Evolutionary conservation across 2,113 vertebrate genomes (phyloP), one percentile per base, ranked within the genome.

Genomic region (Aptenodytes forsteri): DNA sequence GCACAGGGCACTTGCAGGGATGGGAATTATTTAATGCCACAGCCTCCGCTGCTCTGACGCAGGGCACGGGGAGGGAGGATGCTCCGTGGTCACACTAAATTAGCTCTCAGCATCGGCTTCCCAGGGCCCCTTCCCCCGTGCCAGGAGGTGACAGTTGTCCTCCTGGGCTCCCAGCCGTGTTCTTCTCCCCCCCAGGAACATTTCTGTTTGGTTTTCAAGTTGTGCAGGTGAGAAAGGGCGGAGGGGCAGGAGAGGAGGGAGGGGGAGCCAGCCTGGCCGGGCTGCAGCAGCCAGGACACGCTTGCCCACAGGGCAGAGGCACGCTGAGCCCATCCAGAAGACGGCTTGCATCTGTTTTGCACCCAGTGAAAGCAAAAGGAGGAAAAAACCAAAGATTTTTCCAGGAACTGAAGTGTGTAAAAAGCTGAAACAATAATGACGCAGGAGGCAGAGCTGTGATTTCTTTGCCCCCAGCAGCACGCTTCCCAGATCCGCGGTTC

Each of bases 401-500:
- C 47, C 40, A 20, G n/a, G 54, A 26, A 25, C 29, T 30, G n/a
- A 36, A 62, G 22, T 2, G 30, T 21, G 49, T 23, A 38, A 76
- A 38, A 62, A 62, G 49, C 47, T 27, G 47, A 42, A 32, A 42
- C 3, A 32, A 7, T 2, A 3, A 21, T 2, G 17, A 14, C 1
- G 5, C 7, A 7, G 75, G 36, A 66, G 67, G 66, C 67, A 61
- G 52, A 34, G 59, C 15, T 32, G 61, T 6, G 40, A 69, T 32
- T 36, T 4, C 30, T 10, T 21, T 13, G 11, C 26, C 38, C 20
- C 30, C 34, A 18, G 46, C 46, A 59, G 59, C 29, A 4, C 6
- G 0, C 15, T 65, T 7, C 64, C 55, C n/a, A 2, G 13, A 4
- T 3, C 19, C 2, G 7, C 1, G 4, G 44, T 6, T 26, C 69